Evolutionary conservation across 2,113 vertebrate species (phyloP), one percentile per base, ranked within the genome.

Genomic region (Mystacornis crossleyi): DNA sequence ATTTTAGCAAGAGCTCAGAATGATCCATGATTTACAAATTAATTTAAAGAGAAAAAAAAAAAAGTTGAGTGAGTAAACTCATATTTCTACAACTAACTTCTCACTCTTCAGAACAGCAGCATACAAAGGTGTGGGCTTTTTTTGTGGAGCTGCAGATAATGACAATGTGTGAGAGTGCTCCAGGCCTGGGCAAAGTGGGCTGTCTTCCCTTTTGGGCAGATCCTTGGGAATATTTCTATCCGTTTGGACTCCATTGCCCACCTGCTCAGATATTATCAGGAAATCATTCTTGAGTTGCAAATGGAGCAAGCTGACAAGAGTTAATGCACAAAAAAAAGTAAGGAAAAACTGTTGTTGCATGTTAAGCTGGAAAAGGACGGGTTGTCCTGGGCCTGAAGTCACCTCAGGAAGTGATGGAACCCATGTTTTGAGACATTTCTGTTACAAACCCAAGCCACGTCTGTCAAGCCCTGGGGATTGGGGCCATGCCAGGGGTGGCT

Each of bases 191-290:
- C 45, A 57, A 12, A 72, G 43, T 15, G 28, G 45, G 8, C 31
- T 62, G 6, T 81, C 50, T 48, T 42, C 26, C 43, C 40, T 36
- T 66, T 79, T 28, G 38, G 54, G 18, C 43, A 87, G 29, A 60
- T 72, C 33, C 45, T 69, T 2, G 0, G 34, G 21, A 47, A 21
- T 77, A 36, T 51, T 83, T 66, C 34, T 4, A 0, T 33, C 38
- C 10, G 1, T 33, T 62, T 0, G 1, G 36, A 50, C 23, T 2
- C 0, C 1, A 1, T 23, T 71, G 14, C 34, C 51, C 69, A 51
- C 57, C 26, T 74, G 50, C 38, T 83, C 38, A 62, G 38, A 9
- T 51, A 33, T 8, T 36, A 31, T 15, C 18, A 34, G 34, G 60
- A 86, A 43, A 18, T 64, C 0, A 0, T 12, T 62, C 70, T 15